Conservation (phyloP, 1,140 invertebrate genomes). For the Elysia chlorotica region DNA sequence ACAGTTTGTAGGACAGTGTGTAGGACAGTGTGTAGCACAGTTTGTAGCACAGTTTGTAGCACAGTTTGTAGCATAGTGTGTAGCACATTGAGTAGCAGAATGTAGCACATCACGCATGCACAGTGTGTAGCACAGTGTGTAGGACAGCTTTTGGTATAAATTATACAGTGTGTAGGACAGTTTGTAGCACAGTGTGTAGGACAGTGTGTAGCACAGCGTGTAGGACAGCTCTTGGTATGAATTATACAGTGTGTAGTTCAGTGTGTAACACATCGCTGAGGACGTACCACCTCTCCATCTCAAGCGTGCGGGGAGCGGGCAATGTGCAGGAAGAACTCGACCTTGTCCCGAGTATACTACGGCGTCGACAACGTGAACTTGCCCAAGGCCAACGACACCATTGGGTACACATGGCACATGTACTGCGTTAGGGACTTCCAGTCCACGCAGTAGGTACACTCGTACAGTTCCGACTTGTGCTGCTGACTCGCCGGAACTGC, state of each 20-base stretch:
- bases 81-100: too few relatives aligned
- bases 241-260: not conserved
- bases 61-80: too few relatives aligned
- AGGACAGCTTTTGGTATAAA: not conserved
- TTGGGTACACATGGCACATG: slow-evolving; percentile 89
- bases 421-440: slow-evolving; percentile 88
- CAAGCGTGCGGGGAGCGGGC: slow-evolving; percentile 76
- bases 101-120: too few relatives aligned
- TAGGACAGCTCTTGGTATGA: not conserved
- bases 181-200: not conserved
- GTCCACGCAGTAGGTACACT: slow-evolving; percentile 87
- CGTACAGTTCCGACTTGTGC: slow-evolving; percentile 59
- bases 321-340: slow-evolving; percentile 92
- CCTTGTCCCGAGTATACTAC: too few relatives aligned
- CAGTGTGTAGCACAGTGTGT: too few relatives aligned
- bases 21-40: not conserved
- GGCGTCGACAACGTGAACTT: too few relatives aligned
- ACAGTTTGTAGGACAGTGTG: not conserved
- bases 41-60: not conserved
- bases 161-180: not conserved
- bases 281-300: too few relatives aligned
- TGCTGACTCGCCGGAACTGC: slow-evolving; percentile 2
- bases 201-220: not conserved
- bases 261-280: not conserved
- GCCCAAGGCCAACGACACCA: slow-evolving; percentile 78